phyloP scores from a whole-genome alignment of 2,797 vertebrate species.

The Remorina albescens region DNA sequence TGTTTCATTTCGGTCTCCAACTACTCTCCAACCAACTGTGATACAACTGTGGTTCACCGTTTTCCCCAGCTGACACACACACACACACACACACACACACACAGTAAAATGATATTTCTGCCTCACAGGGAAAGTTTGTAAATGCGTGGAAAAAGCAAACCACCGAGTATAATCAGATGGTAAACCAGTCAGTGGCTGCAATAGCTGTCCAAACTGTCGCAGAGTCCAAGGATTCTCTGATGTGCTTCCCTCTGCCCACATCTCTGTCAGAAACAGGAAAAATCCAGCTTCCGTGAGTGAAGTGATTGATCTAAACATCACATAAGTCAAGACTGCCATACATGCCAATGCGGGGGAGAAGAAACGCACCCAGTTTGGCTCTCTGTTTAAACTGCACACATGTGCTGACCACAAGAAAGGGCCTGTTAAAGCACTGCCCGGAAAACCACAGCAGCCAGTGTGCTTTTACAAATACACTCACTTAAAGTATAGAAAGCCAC shows the following conservation, averaged over 20 bases:
- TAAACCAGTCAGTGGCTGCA: conserved; percentile 44
- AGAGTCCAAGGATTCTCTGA: conserved; percentile 72
- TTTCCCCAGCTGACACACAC: conserved; percentile 32
- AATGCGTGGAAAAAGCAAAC: conserved; percentile 45
- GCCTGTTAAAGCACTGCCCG: conserved; percentile 81
- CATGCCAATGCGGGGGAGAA: conserved; percentile 68
- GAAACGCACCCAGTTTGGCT: conserved; percentile 75
- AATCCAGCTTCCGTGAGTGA: conserved; percentile 68
- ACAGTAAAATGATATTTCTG: conserved; percentile 30
- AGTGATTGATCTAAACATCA: conserved; percentile 82
- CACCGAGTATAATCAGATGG: conserved; percentile 61
- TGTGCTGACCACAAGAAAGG: conserved; percentile 89
- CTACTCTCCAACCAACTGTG: background rate
- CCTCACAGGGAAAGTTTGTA: conserved; percentile 36
- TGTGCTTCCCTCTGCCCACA: conserved; percentile 75
- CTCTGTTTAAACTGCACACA: conserved; percentile 83
- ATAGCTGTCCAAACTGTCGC: conserved; percentile 61
- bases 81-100: conserved; percentile 26
- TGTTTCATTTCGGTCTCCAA: background rate
- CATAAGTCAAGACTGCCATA: conserved; percentile 67
- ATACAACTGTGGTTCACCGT: conserved; percentile 1
- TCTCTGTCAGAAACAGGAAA: conserved; percentile 79
- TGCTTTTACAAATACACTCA: conserved; percentile 75
- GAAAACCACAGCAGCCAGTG: conserved; percentile 83
- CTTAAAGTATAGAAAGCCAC: conserved; percentile 63